phyloP scores from a whole-genome alignment of 2,888 invertebrate species.

The Cotesia congregata region DNA sequence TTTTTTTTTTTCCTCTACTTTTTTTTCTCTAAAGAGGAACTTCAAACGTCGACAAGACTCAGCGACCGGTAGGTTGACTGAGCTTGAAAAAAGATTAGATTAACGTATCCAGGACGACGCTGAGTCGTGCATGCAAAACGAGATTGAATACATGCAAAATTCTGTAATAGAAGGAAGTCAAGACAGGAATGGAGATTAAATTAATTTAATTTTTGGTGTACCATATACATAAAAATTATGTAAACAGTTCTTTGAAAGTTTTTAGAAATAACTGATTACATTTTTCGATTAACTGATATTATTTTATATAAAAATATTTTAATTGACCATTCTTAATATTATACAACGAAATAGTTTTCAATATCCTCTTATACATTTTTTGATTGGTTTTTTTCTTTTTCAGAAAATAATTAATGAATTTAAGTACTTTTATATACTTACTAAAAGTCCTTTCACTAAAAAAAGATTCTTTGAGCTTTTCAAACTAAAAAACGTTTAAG shows the following conservation, averaged over 20 bases:
- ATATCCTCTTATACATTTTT: too few species aligned
- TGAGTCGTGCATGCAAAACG: constrained; percentile 22
- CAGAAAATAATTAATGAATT: not conserved
- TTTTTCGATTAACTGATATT: not conserved
- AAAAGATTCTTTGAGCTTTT: not conserved
- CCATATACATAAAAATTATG: not conserved
- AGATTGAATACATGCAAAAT: constrained; percentile 27
- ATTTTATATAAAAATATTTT: not conserved
- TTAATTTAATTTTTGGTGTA: constrained; percentile 15
- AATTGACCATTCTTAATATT: too few species aligned
- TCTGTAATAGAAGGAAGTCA: constrained; percentile 1
- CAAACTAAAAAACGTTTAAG: not conserved
- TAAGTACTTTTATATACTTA: not conserved
- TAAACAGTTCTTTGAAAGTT: not conserved
- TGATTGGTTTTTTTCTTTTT: not conserved
- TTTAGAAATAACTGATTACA: not conserved
- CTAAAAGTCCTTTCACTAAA: not conserved
- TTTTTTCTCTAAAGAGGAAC: not conserved
- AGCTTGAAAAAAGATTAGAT: constrained; percentile 26
- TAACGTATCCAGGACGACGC: constrained; percentile 25
- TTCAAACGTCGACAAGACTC: not conserved
- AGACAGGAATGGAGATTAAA: not conserved
- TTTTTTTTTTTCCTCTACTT: not conserved
- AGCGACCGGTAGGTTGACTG: not conserved
- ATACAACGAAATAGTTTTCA: too few species aligned